phyloP scores from a whole-genome alignment of 2,888 invertebrate species.

The Acleris laterana region DNA sequence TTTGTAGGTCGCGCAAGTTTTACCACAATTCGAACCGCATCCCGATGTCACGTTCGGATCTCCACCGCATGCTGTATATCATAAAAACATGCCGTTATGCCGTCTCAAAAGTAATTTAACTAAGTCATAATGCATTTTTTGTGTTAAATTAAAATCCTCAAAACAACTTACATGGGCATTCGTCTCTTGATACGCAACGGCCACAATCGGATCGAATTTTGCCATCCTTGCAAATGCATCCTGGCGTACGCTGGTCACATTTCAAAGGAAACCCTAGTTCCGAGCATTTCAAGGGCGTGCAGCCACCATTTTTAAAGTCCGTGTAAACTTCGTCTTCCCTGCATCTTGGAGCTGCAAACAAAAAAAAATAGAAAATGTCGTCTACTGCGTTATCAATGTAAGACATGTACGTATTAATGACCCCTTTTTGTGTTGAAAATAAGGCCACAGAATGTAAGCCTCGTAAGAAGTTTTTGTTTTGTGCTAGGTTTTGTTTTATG shows the following conservation, averaged over 20 bases:
- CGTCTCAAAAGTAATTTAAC: background rate
- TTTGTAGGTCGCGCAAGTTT: constrained; percentile 42
- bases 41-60: constrained; percentile 46
- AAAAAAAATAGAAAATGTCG: background rate
- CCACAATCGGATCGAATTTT: constrained; percentile 10
- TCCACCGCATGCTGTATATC: constrained; percentile 45
- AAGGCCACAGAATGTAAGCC: too few relatives aligned
- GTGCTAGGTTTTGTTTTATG: too few relatives aligned
- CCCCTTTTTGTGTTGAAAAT: too few relatives aligned
- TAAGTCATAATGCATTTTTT: too few relatives aligned
- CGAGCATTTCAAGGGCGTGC: constrained; percentile 41
- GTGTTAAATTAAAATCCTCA: background rate
- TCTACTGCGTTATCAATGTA: too few relatives aligned
- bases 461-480: too few relatives aligned
- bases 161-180: constrained; percentile 23
- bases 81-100: background rate
- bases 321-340: constrained; percentile 36
- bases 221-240: constrained; percentile 51
- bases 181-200: constrained; percentile 8
- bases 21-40: constrained; percentile 42
- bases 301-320: constrained; percentile 39
- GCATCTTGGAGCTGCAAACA: constrained; percentile 12
- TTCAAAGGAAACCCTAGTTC: constrained; percentile 42
- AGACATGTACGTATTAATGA: too few relatives aligned
- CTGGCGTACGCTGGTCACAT: constrained; percentile 34